These are phyloP conservation scores for Cheiracanthium punctorium DNA, from an alignment of 2,888 invertebrate genomes.

Conservation along the genomic window DNA sequence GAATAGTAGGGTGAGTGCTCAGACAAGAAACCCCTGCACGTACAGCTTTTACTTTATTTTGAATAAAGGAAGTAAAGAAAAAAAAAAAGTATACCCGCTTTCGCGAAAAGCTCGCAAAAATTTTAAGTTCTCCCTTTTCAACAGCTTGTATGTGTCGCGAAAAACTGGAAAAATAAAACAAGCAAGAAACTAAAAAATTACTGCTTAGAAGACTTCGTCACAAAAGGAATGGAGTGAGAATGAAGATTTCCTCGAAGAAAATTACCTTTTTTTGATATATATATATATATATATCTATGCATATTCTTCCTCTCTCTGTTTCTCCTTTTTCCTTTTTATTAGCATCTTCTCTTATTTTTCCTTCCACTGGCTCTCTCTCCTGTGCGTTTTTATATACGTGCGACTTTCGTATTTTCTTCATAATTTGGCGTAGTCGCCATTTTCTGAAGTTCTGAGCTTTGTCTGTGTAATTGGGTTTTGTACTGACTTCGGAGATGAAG, in stretches of 20 bases:
- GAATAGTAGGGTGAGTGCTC: neutral
- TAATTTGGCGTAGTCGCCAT: slow-evolving; percentile 45
- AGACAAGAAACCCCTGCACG: neutral
- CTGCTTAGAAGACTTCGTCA: neutral
- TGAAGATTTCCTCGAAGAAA: slow-evolving; percentile 59
- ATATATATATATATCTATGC: too few species aligned
- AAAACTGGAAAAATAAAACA: neutral
- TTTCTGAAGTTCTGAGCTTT: slow-evolving; percentile 45
- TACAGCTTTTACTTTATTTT: slow-evolving; percentile 7
- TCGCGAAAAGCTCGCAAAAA: slow-evolving; percentile 24
- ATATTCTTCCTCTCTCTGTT: too few species aligned
- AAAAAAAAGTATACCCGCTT: slow-evolving; percentile 1
- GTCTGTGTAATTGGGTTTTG: slow-evolving; percentile 67
- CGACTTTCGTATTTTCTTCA: slow-evolving; percentile 50
- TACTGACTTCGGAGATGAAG: slow-evolving; percentile 22
- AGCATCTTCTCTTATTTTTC: slow-evolving; percentile 5
- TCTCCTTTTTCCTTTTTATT: slow-evolving; percentile 48
- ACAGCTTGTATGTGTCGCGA: neutral
- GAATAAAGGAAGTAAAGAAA: slow-evolving; percentile 8
- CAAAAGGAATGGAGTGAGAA: slow-evolving; percentile 63
- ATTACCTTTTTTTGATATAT: too few species aligned
- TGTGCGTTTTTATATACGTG: neutral
- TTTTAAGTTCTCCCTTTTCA: slow-evolving; percentile 34
- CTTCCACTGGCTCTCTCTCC: neutral
- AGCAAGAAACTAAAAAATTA: neutral